Evolutionary conservation across 2,797 vertebrate genomes (phyloP), one percentile per base, ranked within the genome.

Genomic region (Zenarchopterus dispar): DNA sequence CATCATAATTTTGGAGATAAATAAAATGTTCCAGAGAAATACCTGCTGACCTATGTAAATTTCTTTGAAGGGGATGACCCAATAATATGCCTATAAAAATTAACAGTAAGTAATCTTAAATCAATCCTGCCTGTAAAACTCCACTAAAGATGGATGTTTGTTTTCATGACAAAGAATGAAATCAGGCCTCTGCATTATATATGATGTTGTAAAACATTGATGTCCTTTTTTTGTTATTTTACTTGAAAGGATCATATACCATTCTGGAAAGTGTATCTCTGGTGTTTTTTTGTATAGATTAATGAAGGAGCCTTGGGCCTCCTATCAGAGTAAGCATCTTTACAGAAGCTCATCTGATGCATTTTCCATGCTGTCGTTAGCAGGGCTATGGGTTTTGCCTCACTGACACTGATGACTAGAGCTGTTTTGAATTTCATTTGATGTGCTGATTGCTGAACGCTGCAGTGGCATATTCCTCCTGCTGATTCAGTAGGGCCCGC

Each of bases 81-180:
- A 48, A 58, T 63, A 75, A 41, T 69, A 62, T 77, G 61, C 56
- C 61, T 66, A 76, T 80, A 45, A 62, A 77, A 67, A 80, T 82
- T 62, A 80, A 79, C 73, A 68, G 61, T 48, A 72, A 80, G 43
- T 47, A 75, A 77, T 54, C 44, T 65, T 54, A 65, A 73, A 75
- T 85, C 67, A 61, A 39, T 65, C 19, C 56, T 73, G 70, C 58
- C 63, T 69, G 63, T 26, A 64, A 75, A 51, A 22, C 26, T 63
- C 56, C 67, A 59, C 17, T 8, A 50, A 39, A 54, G 47, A 2
- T 23, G 19, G 33, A 56, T 79, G 58, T 75, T 87, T 84, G 69
- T 69, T 69, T 68, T 39, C 59, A 62, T 80, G 77, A 75, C 75
- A 76, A 55, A 71, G 55, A 58, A 60, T 28, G 1, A 48, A 67